A percentile compares a stretch with the other conserved stretches of the same genome.
Evolutionary conservation across 2,888 invertebrate species (phyloP).

Genomic region (Aelia acuminata): DNA sequence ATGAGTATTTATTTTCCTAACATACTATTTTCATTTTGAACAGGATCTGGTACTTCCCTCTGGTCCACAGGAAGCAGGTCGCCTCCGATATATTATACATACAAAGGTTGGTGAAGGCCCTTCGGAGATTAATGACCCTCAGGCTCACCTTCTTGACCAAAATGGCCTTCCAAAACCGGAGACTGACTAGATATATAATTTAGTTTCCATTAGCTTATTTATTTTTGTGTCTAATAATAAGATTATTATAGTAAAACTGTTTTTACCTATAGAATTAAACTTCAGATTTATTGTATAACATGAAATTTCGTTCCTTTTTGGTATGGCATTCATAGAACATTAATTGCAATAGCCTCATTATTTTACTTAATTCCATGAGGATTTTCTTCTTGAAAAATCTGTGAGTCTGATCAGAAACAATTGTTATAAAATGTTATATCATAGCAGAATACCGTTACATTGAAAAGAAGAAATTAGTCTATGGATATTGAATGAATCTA

Average conservation of each 20-base stretch:
- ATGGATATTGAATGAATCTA: not conserved
- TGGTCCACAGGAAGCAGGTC: constrained; percentile 71
- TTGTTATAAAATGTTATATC: too few relatives aligned
- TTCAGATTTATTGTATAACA: not conserved
- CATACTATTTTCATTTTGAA: constrained; percentile 7
- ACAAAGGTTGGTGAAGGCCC: constrained; percentile 89
- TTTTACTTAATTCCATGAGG: not conserved
- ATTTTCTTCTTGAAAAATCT: too few relatives aligned
- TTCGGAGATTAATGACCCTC: constrained; percentile 69
- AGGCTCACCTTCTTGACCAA: constrained; percentile 72
- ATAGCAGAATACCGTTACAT: not conserved
- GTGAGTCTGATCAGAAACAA: too few relatives aligned
- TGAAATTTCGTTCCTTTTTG: not conserved
- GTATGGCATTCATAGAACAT: not conserved
- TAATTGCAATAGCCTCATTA: not conserved
- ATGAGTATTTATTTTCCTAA: not conserved
- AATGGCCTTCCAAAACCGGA: constrained; percentile 71
- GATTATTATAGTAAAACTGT: not conserved
- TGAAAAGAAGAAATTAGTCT: not conserved
- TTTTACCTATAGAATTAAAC: too few relatives aligned
- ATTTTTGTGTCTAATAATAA: not conserved
- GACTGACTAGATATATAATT: constrained; percentile 33
- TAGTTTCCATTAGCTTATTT: not conserved
- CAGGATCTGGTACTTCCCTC: constrained; percentile 49
- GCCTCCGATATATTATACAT: constrained; percentile 85